phyloP scores from a whole-genome alignment of 2,888 invertebrate genomes.

The Troides oblongomaculatus region DNA sequence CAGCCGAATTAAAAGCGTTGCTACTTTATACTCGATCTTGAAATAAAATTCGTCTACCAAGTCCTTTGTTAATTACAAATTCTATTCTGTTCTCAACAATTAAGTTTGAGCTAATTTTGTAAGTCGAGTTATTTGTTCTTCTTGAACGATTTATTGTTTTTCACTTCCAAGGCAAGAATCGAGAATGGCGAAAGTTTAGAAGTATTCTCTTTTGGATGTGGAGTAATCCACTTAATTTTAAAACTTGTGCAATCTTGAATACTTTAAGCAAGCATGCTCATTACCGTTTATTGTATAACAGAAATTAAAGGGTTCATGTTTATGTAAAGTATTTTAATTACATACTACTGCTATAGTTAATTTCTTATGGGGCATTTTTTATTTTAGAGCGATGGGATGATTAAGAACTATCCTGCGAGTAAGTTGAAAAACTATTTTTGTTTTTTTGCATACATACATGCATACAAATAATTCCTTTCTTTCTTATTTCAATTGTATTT shows the following conservation, averaged over 20 bases:
- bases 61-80: conserved; percentile 32
- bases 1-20: conserved; percentile 26
- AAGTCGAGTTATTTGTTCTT: conserved; percentile 66
- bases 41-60: conserved; percentile 26
- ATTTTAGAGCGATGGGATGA: background rate
- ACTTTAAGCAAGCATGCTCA: conserved; percentile 40
- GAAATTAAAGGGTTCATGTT: conserved; percentile 8
- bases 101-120: conserved; percentile 62
- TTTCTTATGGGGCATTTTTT: background rate
- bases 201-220: conserved; percentile 59
- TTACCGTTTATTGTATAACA: conserved; percentile 24
- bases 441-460: too few species aligned
- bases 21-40: conserved; percentile 20
- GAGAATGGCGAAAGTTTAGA: conserved; percentile 52
- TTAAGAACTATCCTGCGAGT: background rate
- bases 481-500: too few species aligned
- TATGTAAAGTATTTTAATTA: background rate
- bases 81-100: conserved; percentile 60
- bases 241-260: conserved; percentile 53
- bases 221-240: conserved; percentile 59
- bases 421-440: background rate
- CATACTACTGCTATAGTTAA: background rate
- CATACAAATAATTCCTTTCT: too few species aligned
- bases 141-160: conserved; percentile 64
- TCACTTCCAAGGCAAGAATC: conserved; percentile 40